Conservation (phyloP, 2,888 invertebrate genomes). For the Fabriciana adippe region DNA sequence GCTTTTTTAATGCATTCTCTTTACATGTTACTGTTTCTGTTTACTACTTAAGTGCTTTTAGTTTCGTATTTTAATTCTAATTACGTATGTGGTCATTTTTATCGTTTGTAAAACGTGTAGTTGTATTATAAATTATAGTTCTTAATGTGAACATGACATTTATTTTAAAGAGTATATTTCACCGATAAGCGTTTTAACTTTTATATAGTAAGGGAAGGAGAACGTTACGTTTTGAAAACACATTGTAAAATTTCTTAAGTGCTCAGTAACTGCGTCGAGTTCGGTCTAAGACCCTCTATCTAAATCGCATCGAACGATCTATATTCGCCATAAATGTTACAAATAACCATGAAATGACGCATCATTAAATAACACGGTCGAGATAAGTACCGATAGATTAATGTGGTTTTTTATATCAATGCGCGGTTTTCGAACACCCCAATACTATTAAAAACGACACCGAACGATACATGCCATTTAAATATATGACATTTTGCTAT, state of each 20-base stretch:
- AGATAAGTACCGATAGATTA: slow-evolving; percentile 77
- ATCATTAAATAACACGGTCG: slow-evolving; percentile 79
- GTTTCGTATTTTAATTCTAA: slow-evolving; percentile 1
- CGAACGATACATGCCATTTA: slow-evolving; percentile 65
- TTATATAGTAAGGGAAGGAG: not conserved
- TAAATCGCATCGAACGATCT: slow-evolving; percentile 63
- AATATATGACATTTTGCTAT: slow-evolving; percentile 63
- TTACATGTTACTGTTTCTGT: slow-evolving; percentile 33
- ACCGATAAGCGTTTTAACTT: not conserved
- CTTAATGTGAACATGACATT: not conserved
- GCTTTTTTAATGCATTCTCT: slow-evolving; percentile 35
- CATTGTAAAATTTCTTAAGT: slow-evolving; percentile 11
- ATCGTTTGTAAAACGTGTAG: not conserved
- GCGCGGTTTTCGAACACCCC: slow-evolving; percentile 61
- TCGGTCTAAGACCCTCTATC: slow-evolving; percentile 53
- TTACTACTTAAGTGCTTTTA: slow-evolving; percentile 15
- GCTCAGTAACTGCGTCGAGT: slow-evolving; percentile 9
- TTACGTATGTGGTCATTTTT: not conserved
- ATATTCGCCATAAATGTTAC: slow-evolving; percentile 72
- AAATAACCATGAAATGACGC: slow-evolving; percentile 78
- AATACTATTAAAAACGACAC: slow-evolving; percentile 61
- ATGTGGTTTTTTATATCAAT: slow-evolving; percentile 77
- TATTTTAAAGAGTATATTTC: not conserved
- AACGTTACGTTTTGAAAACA: slow-evolving; percentile 1
- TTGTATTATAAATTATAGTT: not conserved